Evolutionary conservation across 2,888 invertebrate genomes (phyloP).

Genomic region (Conchocele bisecta): DNA sequence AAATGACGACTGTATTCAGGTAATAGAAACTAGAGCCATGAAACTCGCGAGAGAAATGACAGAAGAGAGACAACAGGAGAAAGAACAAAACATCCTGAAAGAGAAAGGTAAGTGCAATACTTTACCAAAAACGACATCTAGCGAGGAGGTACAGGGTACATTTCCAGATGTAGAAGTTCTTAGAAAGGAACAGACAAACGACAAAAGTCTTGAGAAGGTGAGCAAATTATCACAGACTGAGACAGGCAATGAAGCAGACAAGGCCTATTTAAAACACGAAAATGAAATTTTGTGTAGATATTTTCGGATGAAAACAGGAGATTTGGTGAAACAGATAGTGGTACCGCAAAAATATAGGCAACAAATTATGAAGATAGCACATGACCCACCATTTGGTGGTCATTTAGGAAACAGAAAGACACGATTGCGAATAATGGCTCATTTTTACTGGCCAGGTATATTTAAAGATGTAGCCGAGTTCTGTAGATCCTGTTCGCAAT

Average conservation of each 20-base stretch:
- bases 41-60: not conserved
- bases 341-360: not conserved
- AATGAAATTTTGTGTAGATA: not conserved
- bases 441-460: constrained; percentile 14
- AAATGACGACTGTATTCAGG: not conserved
- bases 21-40: not conserved
- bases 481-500: constrained; percentile 1
- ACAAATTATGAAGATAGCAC: not conserved
- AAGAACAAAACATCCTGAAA: not conserved
- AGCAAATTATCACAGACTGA: not conserved
- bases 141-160: too few relatives aligned
- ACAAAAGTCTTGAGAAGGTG: not conserved
- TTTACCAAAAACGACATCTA: too few relatives aligned
- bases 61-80: not conserved
- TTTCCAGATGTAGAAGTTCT: not conserved
- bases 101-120: not conserved
- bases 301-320: not conserved
- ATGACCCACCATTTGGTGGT: constrained; percentile 3
- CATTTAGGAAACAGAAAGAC: constrained; percentile 4
- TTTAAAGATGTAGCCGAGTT: constrained; percentile 3
- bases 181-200: not conserved
- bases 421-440: not conserved
- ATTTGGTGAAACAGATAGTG: not conserved
- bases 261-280: not conserved
- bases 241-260: not conserved